phyloP scores from a whole-genome alignment of 2,797 vertebrate species.

The Tympanoctomys barrerae region DNA sequence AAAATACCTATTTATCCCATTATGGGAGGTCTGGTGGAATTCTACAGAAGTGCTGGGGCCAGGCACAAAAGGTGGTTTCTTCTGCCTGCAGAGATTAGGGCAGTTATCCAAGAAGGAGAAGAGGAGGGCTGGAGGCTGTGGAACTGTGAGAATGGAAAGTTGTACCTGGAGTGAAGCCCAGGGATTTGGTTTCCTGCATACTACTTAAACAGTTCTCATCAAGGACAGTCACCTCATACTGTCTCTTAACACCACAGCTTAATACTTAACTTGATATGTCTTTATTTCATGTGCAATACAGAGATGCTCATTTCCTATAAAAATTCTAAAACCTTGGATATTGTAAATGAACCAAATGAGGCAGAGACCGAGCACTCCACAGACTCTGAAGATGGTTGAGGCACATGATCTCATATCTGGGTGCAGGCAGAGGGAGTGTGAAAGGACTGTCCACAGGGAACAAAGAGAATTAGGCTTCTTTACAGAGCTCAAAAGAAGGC shows the following conservation, averaged over 20 bases:
- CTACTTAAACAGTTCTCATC: background rate
- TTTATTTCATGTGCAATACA: background rate
- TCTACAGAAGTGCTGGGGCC: background rate
- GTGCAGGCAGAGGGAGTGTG: background rate
- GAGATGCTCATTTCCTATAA: background rate
- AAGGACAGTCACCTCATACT: background rate
- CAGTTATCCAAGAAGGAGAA: background rate
- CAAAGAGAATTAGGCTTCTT: background rate
- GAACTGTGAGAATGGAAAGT: background rate
- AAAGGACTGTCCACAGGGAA: background rate
- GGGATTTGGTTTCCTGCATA: background rate
- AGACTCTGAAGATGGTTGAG: background rate
- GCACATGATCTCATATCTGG: background rate
- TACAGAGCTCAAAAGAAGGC: background rate
- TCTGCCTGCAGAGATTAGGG: background rate
- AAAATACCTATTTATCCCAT: background rate
- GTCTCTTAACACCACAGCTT: background rate
- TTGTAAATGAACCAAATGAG: background rate
- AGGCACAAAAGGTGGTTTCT: background rate
- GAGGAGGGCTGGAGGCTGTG: background rate
- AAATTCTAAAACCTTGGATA: background rate
- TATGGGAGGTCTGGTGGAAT: background rate
- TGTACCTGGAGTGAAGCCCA: background rate
- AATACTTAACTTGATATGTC: background rate
- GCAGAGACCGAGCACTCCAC: background rate